These are phyloP conservation scores for Neoarius graeffei DNA, from an alignment of 2,113 vertebrate species.

Conservation along the genomic window DNA sequence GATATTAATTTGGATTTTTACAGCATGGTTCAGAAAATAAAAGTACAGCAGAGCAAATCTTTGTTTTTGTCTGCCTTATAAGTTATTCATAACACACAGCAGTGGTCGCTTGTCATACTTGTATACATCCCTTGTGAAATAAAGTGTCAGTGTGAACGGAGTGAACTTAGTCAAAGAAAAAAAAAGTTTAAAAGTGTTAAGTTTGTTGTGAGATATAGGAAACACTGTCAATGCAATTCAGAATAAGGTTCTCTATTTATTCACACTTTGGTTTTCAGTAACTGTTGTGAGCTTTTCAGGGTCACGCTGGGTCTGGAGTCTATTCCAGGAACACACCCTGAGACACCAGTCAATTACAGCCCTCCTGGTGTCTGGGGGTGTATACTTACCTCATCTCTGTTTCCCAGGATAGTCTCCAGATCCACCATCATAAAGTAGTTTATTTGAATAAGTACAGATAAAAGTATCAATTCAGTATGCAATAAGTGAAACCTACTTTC, in stretches of 20 bases:
- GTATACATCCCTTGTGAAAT: slow-evolving; percentile 68
- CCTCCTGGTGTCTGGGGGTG: neutral
- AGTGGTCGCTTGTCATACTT: slow-evolving; percentile 69
- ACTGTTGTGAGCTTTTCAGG: neutral
- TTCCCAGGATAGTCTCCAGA: neutral
- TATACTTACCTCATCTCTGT: neutral
- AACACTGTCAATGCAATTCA: neutral
- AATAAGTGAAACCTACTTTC: neutral
- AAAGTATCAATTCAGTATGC: neutral
- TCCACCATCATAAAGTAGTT: too few species aligned
- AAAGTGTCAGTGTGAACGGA: slow-evolving; percentile 53
- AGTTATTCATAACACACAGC: slow-evolving; percentile 73
- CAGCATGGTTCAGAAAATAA: slow-evolving; percentile 65
- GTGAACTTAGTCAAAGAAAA: slow-evolving; percentile 12
- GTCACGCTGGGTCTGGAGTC: too few species aligned
- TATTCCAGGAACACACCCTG: neutral
- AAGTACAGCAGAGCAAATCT: slow-evolving; percentile 69
- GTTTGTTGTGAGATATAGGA: slow-evolving; percentile 25
- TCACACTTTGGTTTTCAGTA: neutral
- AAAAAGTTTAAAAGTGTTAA: slow-evolving; percentile 1
- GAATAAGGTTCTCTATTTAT: neutral
- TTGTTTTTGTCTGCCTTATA: slow-evolving; percentile 63
- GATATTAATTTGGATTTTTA: slow-evolving; percentile 70
- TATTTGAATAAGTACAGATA: neutral
- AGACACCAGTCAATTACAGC: neutral